Percentiles rank a stretch among this genome's conserved stretches.
These are phyloP conservation scores for Diarsia brunnea DNA, from an alignment of 2,888 invertebrate species.

Conservation along the genomic window DNA sequence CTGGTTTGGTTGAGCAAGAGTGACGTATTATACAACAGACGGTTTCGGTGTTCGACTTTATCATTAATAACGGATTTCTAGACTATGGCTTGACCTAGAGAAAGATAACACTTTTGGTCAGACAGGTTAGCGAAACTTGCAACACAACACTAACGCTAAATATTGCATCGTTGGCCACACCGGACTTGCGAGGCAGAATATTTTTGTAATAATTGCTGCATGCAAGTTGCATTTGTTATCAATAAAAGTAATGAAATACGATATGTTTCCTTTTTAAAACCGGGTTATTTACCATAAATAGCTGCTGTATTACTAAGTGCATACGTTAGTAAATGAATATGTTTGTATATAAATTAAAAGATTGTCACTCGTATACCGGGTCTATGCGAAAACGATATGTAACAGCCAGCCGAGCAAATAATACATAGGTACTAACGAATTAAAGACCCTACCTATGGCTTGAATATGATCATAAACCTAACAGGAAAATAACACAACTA, in stretches of 20 bases:
- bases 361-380: background rate
- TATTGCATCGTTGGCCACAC: conserved; percentile 19
- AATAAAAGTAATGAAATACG: conserved; percentile 31
- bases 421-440: background rate
- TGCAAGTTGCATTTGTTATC: conserved; percentile 5
- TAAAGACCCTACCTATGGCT: background rate
- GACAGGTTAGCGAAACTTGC: conserved; percentile 13
- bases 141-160: conserved; percentile 19
- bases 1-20: conserved; percentile 23
- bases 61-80: conserved; percentile 6
- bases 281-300: conserved; percentile 45
- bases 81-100: conserved; percentile 22
- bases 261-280: conserved; percentile 19
- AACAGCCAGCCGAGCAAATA: background rate
- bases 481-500: background rate
- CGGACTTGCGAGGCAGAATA: conserved; percentile 8
- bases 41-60: conserved; percentile 4
- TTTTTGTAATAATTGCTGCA: conserved; percentile 15
- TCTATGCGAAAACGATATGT: background rate
- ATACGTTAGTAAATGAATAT: conserved; percentile 15
- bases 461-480: background rate
- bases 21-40: conserved; percentile 16
- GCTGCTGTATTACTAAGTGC: background rate
- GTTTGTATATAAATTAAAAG: conserved; percentile 36
- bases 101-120: conserved; percentile 24